Base-by-base conservation (phyloP, 1,140 invertebrate genomes). In the Drosophila kurseongensis region DNA sequence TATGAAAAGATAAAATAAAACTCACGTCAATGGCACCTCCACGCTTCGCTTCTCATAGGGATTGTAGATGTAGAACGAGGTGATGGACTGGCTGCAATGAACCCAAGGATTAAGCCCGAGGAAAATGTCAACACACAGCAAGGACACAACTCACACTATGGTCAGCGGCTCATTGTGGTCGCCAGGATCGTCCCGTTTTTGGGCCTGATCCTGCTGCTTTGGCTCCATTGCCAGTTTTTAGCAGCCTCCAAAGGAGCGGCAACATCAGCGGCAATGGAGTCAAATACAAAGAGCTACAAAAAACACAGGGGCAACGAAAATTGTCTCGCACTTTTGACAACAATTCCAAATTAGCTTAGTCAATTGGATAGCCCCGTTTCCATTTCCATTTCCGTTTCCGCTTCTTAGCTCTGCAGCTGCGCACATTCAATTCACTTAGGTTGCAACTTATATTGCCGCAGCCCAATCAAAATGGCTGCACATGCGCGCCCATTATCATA, bases 401-500 rank as follows among this genome's bases (percentile, higher is more conserved):
- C 18, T 35, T 29, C 4, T 8, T 29, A 5, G 32, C 40, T n/a
- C n/a, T 58, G 66, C 58, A 65, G 56, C 77, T 62, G 66, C 59
- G 67, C 81, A 62, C 63, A 85, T 86, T 85, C 65, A 78, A 86
- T 85, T 86, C 58, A 81, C 82, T 85, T 86, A 67, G 69, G 47
- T 38, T 44, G 52, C 42, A n/a, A 10, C n/a, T 18, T 12, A 23
- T 36, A 68, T 35, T 54, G 63, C 62, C 27, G 48, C 67, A 55
- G 48, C 55, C 66, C 56, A 59, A 75, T 71, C 63, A 69, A 62
- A 83, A 79, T 79, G 65, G 63, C 71, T 83, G 78, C 82, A 86
- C 82, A 85, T 85, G 82, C 82, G 78, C 78, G 42, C 10, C 65
- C 57, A 82, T 85, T 85, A 86, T 61, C 78, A 78, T 85, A 85